A percentile compares a stretch with the other conserved stretches of the same genome.
phyloP scores from a whole-genome alignment of 2,797 vertebrate genomes.

The Carcharodon carcharias region DNA sequence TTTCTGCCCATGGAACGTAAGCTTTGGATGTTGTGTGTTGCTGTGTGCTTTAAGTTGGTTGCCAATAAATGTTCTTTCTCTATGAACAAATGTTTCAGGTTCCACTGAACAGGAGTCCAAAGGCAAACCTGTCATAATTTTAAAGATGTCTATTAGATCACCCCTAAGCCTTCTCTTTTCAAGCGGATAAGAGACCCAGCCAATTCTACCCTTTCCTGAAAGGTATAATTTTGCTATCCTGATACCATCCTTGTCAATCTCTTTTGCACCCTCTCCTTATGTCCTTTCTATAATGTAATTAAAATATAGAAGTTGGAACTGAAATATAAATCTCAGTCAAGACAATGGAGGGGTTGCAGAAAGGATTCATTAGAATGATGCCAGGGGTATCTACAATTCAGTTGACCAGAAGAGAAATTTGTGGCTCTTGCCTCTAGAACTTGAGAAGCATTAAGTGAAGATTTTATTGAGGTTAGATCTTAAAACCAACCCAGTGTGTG shows the following conservation, averaged over 20 bases:
- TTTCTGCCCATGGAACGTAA: neutral
- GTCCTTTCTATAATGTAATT: too few relatives aligned
- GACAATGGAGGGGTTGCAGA: neutral
- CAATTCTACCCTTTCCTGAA: neutral
- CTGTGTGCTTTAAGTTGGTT: neutral
- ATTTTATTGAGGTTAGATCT: neutral
- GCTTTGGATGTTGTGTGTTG: neutral
- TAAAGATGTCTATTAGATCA: neutral
- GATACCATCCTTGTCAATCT: neutral
- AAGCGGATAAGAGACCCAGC: neutral
- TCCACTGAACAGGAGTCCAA: neutral
- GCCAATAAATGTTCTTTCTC: neutral
- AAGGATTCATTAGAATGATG: neutral
- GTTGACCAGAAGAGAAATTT: neutral
- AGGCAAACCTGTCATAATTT: neutral
- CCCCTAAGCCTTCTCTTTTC: neutral
- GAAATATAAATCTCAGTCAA: too few relatives aligned
- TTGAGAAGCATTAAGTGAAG: neutral
- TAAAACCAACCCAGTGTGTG: neutral
- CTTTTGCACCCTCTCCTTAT: too few relatives aligned
- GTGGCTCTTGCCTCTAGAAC: neutral
- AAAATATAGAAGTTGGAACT: too few relatives aligned
- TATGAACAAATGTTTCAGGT: neutral
- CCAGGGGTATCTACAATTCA: neutral
- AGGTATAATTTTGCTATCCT: neutral